Percentiles rank a stretch among this genome's conserved stretches.
These are phyloP conservation scores for Drosophila paranaensis DNA, from an alignment of 2,888 invertebrate genomes.

Conservation along the genomic window DNA sequence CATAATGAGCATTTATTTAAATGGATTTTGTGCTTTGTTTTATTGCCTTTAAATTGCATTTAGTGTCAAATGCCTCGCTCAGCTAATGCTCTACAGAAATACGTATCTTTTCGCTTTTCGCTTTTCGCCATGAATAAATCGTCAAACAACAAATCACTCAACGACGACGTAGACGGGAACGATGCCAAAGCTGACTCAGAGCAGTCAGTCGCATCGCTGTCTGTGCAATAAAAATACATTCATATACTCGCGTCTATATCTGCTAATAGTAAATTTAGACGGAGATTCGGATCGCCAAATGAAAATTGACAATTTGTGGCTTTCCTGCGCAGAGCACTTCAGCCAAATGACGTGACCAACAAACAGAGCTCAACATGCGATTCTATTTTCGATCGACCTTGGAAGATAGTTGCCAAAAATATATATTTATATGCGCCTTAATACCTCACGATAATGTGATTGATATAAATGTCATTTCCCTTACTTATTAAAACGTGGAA, in stretches of 20 bases:
- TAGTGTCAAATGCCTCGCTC: conserved; percentile 75
- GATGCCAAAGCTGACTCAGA: conserved; percentile 67
- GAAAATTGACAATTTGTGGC: conserved; percentile 49
- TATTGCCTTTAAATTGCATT: conserved; percentile 78
- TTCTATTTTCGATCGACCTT: conserved; percentile 59
- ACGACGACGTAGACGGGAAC: conserved; percentile 31
- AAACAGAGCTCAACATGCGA: conserved; percentile 16
- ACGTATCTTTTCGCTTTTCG: conserved; percentile 22
- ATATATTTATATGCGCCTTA: neutral
- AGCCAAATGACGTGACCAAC: conserved; percentile 27
- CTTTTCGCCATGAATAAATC: conserved; percentile 60
- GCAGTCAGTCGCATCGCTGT: conserved; percentile 30
- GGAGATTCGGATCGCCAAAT: conserved; percentile 32
- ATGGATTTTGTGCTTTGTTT: conserved; percentile 70
- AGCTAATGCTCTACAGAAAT: conserved; percentile 50
- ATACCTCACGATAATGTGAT: neutral
- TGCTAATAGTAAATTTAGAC: conserved; percentile 45
- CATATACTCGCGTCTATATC: conserved; percentile 29
- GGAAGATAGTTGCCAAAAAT: conserved; percentile 32
- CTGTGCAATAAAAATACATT: conserved; percentile 40
- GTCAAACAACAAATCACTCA: conserved; percentile 72
- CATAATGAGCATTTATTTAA: conserved; percentile 77
- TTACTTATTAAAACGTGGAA: no score
- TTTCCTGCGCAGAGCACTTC: conserved; percentile 29
- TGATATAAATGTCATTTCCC: neutral